Evolutionary conservation across 1,140 invertebrate genomes (phyloP), one percentile per base, ranked within the genome.

Genomic region (Stenopsyche tienmushanensis): DNA sequence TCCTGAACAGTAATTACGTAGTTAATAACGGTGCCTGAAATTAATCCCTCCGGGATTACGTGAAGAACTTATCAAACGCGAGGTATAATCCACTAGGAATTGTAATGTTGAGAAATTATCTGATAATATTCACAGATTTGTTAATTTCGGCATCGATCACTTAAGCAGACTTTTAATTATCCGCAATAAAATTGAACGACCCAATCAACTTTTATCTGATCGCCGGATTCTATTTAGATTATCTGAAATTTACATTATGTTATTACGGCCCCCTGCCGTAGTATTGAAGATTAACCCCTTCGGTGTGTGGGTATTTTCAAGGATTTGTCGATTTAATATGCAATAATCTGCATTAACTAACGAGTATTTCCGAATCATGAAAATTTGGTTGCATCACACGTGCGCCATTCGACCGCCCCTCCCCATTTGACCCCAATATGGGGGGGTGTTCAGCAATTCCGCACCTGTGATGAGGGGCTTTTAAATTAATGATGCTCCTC

Each of bases 401-500:
- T 50, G 47, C 47, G n/a, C n/a, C n/a, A 18, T 21, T 23, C 17
- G 47, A 50, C 9, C 23, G 15, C 3, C 7, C 17, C 13, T 2
- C 21, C 44, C 44, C 9, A 45, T 45, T 39, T 13, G 34, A 39
- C 7, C 17, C 44, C 17, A 5, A 10, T 50, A 50, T n/a, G 23
- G n/a, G n/a, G n/a, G n/a, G n/a, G n/a, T n/a, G n/a, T n/a, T n/a
- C n/a, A n/a, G n/a, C n/a, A n/a, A n/a, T n/a, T 21, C 23, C 29
- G 29, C 29, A 34, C 29, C n/a, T 44, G 47, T 10, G 10, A 23
- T 20, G 3, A 21, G 23, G 47, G 15, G 47, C 21, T 50, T 15
- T 50, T 50, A 50, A 50, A 50, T 50, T 50, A 50, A 50, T 20
- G 47, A 50, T 15, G 17, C 47, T 18, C 47, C 15, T 21, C 47